A percentile compares a stretch with the other conserved stretches of the same genome.
phyloP scores from a whole-genome alignment of 2,797 vertebrate species.

The Forpus xanthops region DNA sequence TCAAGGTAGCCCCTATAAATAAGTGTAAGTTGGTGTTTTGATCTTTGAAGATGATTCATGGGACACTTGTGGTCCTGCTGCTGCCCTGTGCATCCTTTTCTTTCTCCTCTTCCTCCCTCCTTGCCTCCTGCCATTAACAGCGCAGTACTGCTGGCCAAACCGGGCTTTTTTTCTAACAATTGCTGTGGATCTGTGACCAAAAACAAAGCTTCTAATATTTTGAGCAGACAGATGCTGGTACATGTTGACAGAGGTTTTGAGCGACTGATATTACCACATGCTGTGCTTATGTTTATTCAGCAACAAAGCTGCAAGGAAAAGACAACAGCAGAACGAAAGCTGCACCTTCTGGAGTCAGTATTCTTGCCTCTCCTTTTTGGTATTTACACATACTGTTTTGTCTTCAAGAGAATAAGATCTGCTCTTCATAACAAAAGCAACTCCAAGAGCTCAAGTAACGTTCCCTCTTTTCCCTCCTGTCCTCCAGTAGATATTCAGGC shows the following conservation, averaged over 20 bases:
- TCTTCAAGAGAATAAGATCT: not conserved
- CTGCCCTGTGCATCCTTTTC: not conserved
- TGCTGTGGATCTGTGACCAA: not conserved
- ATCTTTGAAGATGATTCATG: not conserved
- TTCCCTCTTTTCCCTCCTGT: not conserved
- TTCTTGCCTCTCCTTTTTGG: not conserved
- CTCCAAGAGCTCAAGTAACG: not conserved
- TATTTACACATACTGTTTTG: not conserved
- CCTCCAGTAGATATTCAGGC: not conserved
- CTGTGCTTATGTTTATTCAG: not conserved
- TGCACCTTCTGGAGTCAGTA: not conserved
- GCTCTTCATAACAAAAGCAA: not conserved
- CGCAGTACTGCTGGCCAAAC: not conserved
- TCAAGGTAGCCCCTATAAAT: not conserved
- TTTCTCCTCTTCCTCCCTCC: not conserved
- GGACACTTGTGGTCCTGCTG: not conserved
- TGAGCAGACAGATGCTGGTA: not conserved
- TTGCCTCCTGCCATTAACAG: not conserved
- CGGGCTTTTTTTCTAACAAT: not conserved
- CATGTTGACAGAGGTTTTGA: not conserved
- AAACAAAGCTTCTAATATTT: not conserved
- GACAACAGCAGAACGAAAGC: not conserved
- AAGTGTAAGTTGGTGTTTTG: not conserved
- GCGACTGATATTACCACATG: not conserved
- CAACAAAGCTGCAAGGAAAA: not conserved